A percentile compares a stretch with the other conserved stretches of the same genome.
phyloP scores from a whole-genome alignment of 2,113 vertebrate genomes.

The Etheostoma spectabile region DNA sequence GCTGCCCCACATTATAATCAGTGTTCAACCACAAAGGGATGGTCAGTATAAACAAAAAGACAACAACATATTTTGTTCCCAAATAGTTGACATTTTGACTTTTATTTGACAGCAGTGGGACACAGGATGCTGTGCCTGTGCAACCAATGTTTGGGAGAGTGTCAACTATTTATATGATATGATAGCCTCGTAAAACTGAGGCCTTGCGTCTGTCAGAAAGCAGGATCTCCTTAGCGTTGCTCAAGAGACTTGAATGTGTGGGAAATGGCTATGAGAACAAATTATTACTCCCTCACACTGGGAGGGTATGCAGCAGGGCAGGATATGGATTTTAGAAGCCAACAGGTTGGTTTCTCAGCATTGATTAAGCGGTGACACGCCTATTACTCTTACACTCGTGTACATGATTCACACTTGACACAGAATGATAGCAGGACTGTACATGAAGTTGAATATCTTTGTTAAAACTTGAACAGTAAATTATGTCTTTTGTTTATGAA shows the following conservation, averaged over 20 bases:
- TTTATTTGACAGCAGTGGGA: constrained; percentile 29
- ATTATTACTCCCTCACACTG: constrained; percentile 73
- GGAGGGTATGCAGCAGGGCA: constrained; percentile 39
- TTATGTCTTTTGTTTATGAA: constrained; percentile 22
- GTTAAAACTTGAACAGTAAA: constrained; percentile 8
- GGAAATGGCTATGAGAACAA: constrained; percentile 81
- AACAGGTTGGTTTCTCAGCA: constrained; percentile 47
- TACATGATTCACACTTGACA: constrained; percentile 49
- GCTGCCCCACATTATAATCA: not conserved
- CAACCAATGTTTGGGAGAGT: constrained; percentile 51
- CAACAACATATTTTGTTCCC: not conserved
- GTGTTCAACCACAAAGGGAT: not conserved
- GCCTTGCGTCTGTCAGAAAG: constrained; percentile 52
- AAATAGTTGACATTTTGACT: constrained; percentile 22
- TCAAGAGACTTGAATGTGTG: constrained; percentile 65
- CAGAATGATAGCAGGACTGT: constrained; percentile 44
- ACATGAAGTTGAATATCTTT: constrained; percentile 47
- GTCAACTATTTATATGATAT: constrained; percentile 61
- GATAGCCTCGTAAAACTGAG: constrained; percentile 72
- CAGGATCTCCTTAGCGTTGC: constrained; percentile 44
- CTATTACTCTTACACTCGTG: constrained; percentile 55
- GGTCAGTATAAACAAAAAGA: constrained; percentile 1
- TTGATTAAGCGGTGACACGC: constrained; percentile 55
- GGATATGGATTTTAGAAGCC: constrained; percentile 65
- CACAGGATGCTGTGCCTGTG: constrained; percentile 42